A percentile compares a stretch with the other conserved stretches of the same genome.
Evolutionary conservation across 2,888 invertebrate genomes (phyloP).

Genomic region (Xanthia icteritia): DNA sequence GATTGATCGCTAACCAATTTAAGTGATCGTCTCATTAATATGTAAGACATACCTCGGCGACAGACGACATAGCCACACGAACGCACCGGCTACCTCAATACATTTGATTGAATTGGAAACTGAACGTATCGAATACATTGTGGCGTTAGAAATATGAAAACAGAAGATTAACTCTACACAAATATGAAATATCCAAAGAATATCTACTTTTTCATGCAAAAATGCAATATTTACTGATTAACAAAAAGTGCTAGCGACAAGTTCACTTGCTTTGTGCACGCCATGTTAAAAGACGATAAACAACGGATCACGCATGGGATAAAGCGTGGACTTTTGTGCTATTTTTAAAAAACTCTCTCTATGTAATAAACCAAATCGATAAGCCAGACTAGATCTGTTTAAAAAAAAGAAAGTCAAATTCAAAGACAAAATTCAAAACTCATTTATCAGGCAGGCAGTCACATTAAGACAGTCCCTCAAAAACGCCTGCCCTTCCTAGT

Average conservation of each 20-base stretch:
- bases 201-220: neutral
- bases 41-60: slow-evolving; percentile 1
- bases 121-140: slow-evolving; percentile 13
- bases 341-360: neutral
- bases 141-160: neutral
- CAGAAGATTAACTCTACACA: slow-evolving; percentile 4
- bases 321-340: neutral
- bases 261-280: neutral
- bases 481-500: too few species aligned
- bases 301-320: too few species aligned
- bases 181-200: neutral
- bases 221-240: neutral
- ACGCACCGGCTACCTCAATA: slow-evolving; percentile 24
- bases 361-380: neutral
- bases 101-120: slow-evolving; percentile 39
- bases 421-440: too few species aligned
- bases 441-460: too few species aligned
- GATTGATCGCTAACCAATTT: slow-evolving; percentile 28
- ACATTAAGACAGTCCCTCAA: too few species aligned
- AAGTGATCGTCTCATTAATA: slow-evolving; percentile 35
- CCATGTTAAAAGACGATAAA: too few species aligned
- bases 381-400: neutral
- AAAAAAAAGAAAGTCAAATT: too few species aligned
- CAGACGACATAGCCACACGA: slow-evolving; percentile 23
- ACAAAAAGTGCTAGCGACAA: neutral